Base-by-base conservation (phyloP, 53 echinoderm and acorn worm species). In the Apostichopus leukothele region DNA sequence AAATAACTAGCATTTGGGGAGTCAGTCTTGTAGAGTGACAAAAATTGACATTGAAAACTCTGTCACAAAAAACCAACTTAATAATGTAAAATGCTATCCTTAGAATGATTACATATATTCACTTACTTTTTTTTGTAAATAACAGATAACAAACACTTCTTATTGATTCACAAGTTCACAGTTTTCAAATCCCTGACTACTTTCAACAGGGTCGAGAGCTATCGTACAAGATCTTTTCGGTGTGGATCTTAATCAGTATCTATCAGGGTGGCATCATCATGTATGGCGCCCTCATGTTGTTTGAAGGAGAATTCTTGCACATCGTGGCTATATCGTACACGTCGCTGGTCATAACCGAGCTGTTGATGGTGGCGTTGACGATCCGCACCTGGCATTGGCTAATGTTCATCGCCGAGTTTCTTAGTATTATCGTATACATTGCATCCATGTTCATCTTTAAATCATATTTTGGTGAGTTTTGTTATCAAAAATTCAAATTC, bases 371-470 rank as follows among this genome's bases (percentile, higher is more conserved):
- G 25, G 98, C 96, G 4, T 63, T 98, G 91, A 98, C 99, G 54
- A 98, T 98, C 55, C 94, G 99, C 10, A 96, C 99, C 51, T 98
- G 99, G 95, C 96, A 98, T 75, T 98, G 99, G 99, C 26, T 96
- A 22, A 98, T 98, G 99, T 85, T 91, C 66, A 94, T 95, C 51
- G 94, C 99, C 7, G 99, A 98, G 86, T 54, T 98, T 81, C 71
- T 93, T 57, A 98, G 99, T 77, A 90, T 98, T 68, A 80, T 89
- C 60, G 90, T 96, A 73, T 97, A 97, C 75, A 88, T 97, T 68
- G 93, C 93, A 76, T 97, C 96, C 52, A 91, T 98, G 88, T 98
- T 98, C 78, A 93, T 98, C 88, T 98, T 96, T 73, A 92, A 92
- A 21, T 88, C 89, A 16, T 98, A 98, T 90, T 98, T 98, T 86